Conservation (phyloP, 2,113 vertebrate genomes). For the Xyliphius kryptos region DNA sequence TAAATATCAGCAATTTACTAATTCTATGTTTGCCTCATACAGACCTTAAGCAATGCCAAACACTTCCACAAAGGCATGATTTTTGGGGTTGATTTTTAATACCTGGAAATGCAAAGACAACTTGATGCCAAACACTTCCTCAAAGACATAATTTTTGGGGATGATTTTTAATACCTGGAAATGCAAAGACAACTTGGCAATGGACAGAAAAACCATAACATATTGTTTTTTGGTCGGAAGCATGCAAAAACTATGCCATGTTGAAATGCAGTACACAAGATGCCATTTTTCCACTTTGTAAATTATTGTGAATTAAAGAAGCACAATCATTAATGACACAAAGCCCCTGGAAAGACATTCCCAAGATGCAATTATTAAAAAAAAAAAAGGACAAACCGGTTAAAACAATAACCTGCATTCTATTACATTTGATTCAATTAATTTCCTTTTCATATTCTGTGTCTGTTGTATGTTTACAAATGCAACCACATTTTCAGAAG, state of each 20-base stretch:
- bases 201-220: too few relatives aligned
- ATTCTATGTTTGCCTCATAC: neutral
- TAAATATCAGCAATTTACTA: neutral
- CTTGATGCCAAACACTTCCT: neutral
- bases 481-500: neutral
- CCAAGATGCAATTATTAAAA: neutral
- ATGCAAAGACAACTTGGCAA: too few relatives aligned
- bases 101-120: neutral
- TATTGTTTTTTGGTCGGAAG: too few relatives aligned
- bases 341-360: neutral
- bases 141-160: too few relatives aligned
- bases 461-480: neutral
- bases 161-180: too few relatives aligned
- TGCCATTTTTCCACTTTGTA: too few relatives aligned
- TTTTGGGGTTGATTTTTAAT: neutral
- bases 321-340: neutral
- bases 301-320: neutral
- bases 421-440: neutral
- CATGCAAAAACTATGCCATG: too few relatives aligned
- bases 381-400: neutral
- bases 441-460: neutral
- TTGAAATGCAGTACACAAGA: too few relatives aligned
- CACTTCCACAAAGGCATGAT: neutral
- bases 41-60: neutral
- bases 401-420: neutral